Conservation (phyloP, 1,140 invertebrate species). For the Drosophila kurseongensis region DNA sequence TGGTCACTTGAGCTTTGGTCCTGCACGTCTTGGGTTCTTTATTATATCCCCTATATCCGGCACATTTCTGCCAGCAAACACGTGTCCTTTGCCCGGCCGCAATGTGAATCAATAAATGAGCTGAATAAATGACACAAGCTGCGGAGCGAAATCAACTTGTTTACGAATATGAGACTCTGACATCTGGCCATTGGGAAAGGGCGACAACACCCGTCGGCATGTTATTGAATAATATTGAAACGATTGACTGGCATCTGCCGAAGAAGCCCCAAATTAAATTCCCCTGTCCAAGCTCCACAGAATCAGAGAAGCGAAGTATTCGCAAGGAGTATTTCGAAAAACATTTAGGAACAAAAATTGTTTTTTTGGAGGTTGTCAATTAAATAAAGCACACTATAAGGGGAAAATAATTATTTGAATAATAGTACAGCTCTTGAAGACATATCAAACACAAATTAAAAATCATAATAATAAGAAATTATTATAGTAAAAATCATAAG, state of each 20-base stretch:
- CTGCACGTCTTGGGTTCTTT: conserved; percentile 20
- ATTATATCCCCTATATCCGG: conserved; percentile 27
- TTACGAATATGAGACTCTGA: conserved; percentile 69
- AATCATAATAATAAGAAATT: not conserved
- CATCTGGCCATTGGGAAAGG: conserved; percentile 46
- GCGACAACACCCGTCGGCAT: conserved; percentile 22
- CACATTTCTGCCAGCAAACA: conserved; percentile 29
- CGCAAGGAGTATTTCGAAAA: not conserved
- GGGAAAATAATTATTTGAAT: no score
- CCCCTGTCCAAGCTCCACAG: not conserved
- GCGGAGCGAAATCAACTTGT: conserved; percentile 55
- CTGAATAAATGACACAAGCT: conserved; percentile 69
- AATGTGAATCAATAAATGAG: conserved; percentile 74
- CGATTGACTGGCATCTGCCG: conserved; percentile 52
- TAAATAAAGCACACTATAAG: no score
- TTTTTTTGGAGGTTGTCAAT: no score
- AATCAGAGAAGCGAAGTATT: not conserved
- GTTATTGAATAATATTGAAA: conserved; percentile 62
- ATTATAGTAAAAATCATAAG: no score
- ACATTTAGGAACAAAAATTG: no score
- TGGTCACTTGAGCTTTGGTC: conserved; percentile 18
- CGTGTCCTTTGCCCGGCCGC: conserved; percentile 37
- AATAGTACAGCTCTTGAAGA: no score
- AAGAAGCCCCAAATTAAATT: conserved; percentile 24
- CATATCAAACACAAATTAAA: no score